phyloP scores from a whole-genome alignment of 2,797 vertebrate species.

The Paguma larvata region DNA sequence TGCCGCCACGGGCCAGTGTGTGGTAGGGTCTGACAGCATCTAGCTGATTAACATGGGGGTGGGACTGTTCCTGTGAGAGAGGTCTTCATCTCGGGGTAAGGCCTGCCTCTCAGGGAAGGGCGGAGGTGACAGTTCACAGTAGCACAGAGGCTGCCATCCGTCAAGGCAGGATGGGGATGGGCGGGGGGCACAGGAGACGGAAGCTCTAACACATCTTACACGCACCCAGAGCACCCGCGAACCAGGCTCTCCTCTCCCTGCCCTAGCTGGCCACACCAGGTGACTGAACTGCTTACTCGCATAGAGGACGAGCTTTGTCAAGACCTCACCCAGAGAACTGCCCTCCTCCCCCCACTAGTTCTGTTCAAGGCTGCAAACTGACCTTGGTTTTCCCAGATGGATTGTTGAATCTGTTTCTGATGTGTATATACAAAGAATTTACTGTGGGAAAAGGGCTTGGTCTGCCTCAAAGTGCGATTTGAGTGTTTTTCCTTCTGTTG shows the following conservation, averaged over 20 bases:
- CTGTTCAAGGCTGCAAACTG: slow-evolving; percentile 80
- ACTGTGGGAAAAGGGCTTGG: slow-evolving; percentile 84
- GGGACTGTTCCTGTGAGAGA: background rate
- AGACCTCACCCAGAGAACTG: slow-evolving; percentile 67
- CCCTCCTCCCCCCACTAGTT: slow-evolving; percentile 66
- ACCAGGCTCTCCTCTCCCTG: background rate
- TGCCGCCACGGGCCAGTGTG: background rate
- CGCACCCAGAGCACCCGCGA: background rate
- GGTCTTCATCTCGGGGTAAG: background rate
- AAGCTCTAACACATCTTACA: background rate
- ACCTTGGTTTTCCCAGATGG: slow-evolving; percentile 87
- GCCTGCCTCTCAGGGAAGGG: background rate
- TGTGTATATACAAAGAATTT: slow-evolving; percentile 84
- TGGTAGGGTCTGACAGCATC: background rate
- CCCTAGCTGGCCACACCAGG: background rate
- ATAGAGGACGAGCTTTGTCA: slow-evolving; percentile 73
- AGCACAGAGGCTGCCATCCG: slow-evolving; percentile 41
- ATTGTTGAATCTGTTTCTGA: slow-evolving; percentile 82
- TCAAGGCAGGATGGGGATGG: background rate
- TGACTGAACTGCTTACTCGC: slow-evolving; percentile 47
- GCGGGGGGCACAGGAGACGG: background rate
- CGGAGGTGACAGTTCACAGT: background rate
- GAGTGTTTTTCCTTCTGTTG: slow-evolving; percentile 88
- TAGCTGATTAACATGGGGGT: background rate
- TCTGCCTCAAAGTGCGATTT: slow-evolving; percentile 72